phyloP scores from a whole-genome alignment of 2,113 vertebrate species.

The Semnopithecus entellus region DNA sequence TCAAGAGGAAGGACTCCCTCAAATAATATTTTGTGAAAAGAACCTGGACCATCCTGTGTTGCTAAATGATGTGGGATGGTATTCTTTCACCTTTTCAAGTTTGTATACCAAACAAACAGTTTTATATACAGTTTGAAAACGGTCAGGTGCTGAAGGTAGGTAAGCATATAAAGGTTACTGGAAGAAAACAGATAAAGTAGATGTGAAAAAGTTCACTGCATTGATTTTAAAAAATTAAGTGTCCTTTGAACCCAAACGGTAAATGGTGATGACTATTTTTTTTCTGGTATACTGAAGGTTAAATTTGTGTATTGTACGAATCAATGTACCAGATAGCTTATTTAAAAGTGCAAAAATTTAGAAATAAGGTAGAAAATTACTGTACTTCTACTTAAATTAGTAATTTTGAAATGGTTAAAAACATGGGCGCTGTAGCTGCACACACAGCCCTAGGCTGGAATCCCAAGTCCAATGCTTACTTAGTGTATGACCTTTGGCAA shows the following conservation, averaged over 20 bases:
- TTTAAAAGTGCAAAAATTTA: neutral
- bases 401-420: slow-evolving; percentile 39
- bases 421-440: neutral
- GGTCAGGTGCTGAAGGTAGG: neutral
- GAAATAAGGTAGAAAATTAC: neutral
- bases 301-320: neutral
- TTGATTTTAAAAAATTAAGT: neutral
- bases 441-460: neutral
- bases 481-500: neutral
- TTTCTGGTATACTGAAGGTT: neutral
- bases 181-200: neutral
- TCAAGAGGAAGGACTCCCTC: neutral
- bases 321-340: neutral
- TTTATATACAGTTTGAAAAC: neutral
- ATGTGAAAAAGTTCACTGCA: neutral
- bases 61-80: neutral
- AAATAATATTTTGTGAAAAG: neutral
- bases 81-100: neutral
- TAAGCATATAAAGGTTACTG: neutral
- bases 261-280: neutral
- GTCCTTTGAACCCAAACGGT: neutral
- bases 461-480: neutral
- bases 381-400: neutral
- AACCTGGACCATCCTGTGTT: neutral
- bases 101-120: neutral